Conservation (phyloP, 2,113 vertebrate species). For the Festucalex cinctus region DNA sequence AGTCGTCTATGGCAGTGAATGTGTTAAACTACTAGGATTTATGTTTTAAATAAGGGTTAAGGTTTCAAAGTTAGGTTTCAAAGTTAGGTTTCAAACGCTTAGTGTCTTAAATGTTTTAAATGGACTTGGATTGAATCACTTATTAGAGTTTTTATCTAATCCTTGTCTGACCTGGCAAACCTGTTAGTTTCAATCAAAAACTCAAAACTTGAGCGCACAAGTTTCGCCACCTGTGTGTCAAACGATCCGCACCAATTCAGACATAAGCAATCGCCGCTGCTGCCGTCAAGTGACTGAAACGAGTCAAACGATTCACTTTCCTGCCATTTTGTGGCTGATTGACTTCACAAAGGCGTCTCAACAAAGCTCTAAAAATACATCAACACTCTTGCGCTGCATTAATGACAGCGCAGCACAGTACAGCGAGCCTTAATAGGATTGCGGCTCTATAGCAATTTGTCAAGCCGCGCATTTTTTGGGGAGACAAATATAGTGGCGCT, state of each 20-base stretch:
- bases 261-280: neutral
- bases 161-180: too few species aligned
- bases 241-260: neutral
- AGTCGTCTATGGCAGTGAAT: too few species aligned
- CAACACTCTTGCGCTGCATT: constrained; percentile 59
- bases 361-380: constrained; percentile 59
- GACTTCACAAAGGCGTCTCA: constrained; percentile 5
- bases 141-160: too few species aligned
- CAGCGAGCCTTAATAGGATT: constrained; percentile 65
- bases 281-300: neutral
- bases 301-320: neutral
- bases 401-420: constrained; percentile 62
- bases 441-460: constrained; percentile 66
- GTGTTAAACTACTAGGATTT: too few species aligned
- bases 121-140: too few species aligned
- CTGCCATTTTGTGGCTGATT: neutral
- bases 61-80: too few species aligned
- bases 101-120: too few species aligned
- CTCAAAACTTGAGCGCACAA: too few species aligned
- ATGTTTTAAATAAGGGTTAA: too few species aligned
- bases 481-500: constrained; percentile 70
- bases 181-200: too few species aligned
- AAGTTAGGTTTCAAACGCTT: too few species aligned
- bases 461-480: constrained; percentile 62
- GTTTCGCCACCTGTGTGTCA: neutral